Evolutionary conservation across 2,113 vertebrate genomes (phyloP).

Genomic region (Cichladusa arquata): DNA sequence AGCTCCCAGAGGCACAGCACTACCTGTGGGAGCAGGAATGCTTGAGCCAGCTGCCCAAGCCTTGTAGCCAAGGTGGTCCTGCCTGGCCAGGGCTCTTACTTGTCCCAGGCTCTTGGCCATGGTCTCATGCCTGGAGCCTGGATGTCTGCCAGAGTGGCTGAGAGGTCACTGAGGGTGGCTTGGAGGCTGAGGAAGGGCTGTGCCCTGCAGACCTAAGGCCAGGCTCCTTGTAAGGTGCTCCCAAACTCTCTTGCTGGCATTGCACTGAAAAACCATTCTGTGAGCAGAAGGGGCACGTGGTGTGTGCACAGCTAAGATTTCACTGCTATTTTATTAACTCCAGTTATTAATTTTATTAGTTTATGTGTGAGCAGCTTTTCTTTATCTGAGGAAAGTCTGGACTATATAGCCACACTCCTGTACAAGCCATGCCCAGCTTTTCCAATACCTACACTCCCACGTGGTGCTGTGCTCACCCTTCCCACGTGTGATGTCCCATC

Average conservation of each 20-base stretch:
- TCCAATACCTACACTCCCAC: accelerated
- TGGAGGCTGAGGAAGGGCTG: not conserved
- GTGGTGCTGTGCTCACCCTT: accelerated
- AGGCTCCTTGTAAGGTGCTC: not conserved
- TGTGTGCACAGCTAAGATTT: not conserved
- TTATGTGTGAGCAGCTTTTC: not conserved
- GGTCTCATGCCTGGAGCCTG: not conserved
- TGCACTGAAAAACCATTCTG: not conserved
- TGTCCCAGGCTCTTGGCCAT: not conserved
- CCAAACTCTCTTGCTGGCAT: not conserved
- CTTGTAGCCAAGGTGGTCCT: not conserved
- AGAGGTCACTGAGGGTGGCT: accelerated
- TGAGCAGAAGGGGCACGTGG: not conserved
- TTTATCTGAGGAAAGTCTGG: not conserved
- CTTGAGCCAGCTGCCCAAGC: not conserved
- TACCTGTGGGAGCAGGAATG: not conserved
- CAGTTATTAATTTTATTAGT: not conserved
- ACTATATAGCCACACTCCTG: not conserved
- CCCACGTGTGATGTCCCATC: accelerated
- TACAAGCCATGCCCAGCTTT: not conserved
- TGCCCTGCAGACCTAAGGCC: accelerated
- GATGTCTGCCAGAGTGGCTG: not conserved
- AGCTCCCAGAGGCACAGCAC: not conserved
- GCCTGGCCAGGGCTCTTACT: not conserved
- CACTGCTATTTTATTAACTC: not conserved